Evolutionary conservation across 2,113 vertebrate species (phyloP).

Genomic region (Ageneiosus marmoratus): DNA sequence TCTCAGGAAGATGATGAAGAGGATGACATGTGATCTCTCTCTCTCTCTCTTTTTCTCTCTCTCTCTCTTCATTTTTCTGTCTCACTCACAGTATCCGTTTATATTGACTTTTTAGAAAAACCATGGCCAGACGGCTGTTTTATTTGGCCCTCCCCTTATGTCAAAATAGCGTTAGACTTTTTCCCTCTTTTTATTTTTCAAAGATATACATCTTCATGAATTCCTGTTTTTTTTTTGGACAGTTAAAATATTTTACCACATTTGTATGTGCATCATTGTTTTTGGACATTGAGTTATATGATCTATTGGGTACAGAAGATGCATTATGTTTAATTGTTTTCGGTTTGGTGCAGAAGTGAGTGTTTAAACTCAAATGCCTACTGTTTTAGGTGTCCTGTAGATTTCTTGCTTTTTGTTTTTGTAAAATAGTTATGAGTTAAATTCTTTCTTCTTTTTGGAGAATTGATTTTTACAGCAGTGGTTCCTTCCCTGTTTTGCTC

Average conservation of each 20-base stretch:
- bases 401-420: constrained; percentile 41
- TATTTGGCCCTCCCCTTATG: constrained; percentile 8
- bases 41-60: constrained; percentile 36
- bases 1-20: constrained; percentile 99
- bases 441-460: constrained; percentile 31
- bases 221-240: constrained; percentile 19
- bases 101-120: constrained; percentile 49
- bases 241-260: constrained; percentile 16
- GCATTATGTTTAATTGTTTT: constrained; percentile 22
- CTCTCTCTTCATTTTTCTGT: constrained; percentile 28
- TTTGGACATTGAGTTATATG: constrained; percentile 7
- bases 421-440: constrained; percentile 38
- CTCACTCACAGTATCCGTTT: constrained; percentile 45
- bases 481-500: constrained; percentile 42
- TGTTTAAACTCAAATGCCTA: constrained; percentile 29
- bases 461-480: constrained; percentile 53
- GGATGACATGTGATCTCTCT: constrained; percentile 90
- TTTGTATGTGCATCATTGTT: constrained; percentile 27
- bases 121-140: constrained; percentile 32
- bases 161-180: constrained; percentile 8
- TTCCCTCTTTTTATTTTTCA: constrained; percentile 1
- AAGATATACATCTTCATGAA: neutral
- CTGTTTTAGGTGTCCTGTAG: constrained; percentile 48
- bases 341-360: constrained; percentile 36
- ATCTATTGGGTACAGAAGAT: constrained; percentile 11